phyloP scores from a whole-genome alignment of 2,797 vertebrate species.

The Ctenosaura bakeri region DNA sequence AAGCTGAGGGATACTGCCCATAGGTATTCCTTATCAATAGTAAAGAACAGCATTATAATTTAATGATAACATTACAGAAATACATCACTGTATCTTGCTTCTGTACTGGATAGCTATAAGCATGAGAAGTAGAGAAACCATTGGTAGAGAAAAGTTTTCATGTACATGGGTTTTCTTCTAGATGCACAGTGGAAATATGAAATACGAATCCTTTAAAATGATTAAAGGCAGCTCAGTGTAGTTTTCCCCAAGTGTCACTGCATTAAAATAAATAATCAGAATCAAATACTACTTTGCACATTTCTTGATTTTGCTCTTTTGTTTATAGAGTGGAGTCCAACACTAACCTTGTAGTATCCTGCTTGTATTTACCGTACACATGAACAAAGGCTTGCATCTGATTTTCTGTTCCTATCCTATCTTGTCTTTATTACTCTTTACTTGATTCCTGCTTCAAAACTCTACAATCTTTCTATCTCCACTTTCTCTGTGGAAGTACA shows the following conservation, averaged over 20 bases:
- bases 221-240: neutral
- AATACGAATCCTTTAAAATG: neutral
- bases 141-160: neutral
- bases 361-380: neutral
- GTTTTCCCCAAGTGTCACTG: neutral
- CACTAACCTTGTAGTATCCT: neutral
- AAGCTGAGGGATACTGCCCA: neutral
- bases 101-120: neutral
- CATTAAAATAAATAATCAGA: neutral
- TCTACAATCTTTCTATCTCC: neutral
- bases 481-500: neutral
- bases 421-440: too few species aligned
- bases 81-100: neutral
- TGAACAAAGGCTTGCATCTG: neutral
- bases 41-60: neutral
- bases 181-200: neutral
- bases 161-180: neutral
- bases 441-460: too few species aligned
- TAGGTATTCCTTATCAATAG: neutral
- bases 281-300: neutral
- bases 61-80: neutral
- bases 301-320: neutral
- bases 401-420: too few species aligned
- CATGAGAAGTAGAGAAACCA: neutral
- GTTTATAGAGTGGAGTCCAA: neutral